A percentile compares a stretch with the other conserved stretches of the same genome.
Evolutionary conservation across 1,140 invertebrate genomes (phyloP).

Genomic region (Aphis gossypii): DNA sequence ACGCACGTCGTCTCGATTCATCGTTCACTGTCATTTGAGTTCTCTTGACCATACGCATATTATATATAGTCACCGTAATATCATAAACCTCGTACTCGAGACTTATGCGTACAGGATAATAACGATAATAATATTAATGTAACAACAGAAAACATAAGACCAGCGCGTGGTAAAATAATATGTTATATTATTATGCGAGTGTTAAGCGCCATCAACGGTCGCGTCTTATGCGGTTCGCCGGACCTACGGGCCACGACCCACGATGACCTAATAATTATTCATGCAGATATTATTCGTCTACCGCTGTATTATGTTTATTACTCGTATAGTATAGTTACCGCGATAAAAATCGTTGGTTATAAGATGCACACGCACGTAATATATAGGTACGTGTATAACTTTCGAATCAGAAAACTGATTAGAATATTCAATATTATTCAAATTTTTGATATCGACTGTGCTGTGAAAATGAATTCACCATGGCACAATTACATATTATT

Average conservation of each 20-base stretch:
- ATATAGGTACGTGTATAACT: not conserved
- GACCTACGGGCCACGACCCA: not conserved
- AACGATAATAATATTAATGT: constrained; percentile 3
- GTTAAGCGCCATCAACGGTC: not conserved
- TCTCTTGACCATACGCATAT: not conserved
- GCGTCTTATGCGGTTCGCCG: not conserved
- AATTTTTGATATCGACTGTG: too few relatives aligned
- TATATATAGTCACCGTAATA: not conserved
- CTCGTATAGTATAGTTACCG: not conserved
- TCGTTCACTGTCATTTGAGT: constrained; percentile 8
- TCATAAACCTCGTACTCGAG: not conserved
- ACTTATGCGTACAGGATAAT: not conserved
- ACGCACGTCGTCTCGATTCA: not conserved
- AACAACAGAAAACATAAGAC: not conserved
- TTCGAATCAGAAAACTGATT: not conserved
- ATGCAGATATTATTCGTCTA: not conserved
- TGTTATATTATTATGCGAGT: not conserved
- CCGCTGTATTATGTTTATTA: not conserved
- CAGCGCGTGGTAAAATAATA: not conserved
- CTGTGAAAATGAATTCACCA: not conserved
- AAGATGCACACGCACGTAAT: not conserved
- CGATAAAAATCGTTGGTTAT: not conserved
- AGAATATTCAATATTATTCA: not conserved
- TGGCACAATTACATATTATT: not conserved
- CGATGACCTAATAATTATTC: not conserved